These are phyloP conservation scores for Drosophila ohnishii DNA, from an alignment of 1,140 invertebrate genomes.

Conservation along the genomic window DNA sequence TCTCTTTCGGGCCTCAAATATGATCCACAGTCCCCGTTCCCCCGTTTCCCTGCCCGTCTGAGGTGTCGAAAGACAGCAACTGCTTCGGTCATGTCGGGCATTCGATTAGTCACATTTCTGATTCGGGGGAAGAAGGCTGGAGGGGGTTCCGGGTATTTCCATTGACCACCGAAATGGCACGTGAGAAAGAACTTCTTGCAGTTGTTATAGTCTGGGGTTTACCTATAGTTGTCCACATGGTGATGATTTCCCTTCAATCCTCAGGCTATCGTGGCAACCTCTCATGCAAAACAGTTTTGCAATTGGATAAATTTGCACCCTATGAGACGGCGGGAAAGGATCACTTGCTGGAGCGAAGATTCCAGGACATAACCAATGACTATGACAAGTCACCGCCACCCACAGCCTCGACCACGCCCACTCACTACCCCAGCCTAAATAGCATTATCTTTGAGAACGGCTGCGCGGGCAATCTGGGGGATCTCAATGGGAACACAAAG, in stretches of 20 bases:
- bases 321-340: constrained; percentile 76
- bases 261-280: constrained; percentile 81
- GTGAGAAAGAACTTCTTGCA: constrained; percentile 53
- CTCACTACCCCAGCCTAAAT: constrained; percentile 72
- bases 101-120: constrained; percentile 73
- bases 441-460: constrained; percentile 79
- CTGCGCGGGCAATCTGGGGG: constrained; percentile 38
- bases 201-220: constrained; percentile 7
- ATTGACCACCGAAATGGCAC: constrained; percentile 67
- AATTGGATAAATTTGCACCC: constrained; percentile 74
- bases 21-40: constrained; percentile 42
- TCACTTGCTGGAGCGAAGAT: constrained; percentile 71
- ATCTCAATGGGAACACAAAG: constrained; percentile 80
- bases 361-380: constrained; percentile 79
- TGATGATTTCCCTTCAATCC: background rate
- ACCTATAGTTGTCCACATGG: constrained; percentile 1
- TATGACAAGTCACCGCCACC: constrained; percentile 79
- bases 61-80: constrained; percentile 72
- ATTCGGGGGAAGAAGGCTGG: constrained; percentile 1
- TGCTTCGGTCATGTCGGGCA: constrained; percentile 48
- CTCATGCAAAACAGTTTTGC: constrained; percentile 79
- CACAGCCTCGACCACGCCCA: constrained; percentile 71
- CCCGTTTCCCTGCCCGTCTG: constrained; percentile 6
- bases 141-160: constrained; percentile 14
- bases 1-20: constrained; percentile 70